These are phyloP conservation scores for Petrocephalus zakoni DNA, from an alignment of 2,113 vertebrate genomes.

Conservation along the genomic window DNA sequence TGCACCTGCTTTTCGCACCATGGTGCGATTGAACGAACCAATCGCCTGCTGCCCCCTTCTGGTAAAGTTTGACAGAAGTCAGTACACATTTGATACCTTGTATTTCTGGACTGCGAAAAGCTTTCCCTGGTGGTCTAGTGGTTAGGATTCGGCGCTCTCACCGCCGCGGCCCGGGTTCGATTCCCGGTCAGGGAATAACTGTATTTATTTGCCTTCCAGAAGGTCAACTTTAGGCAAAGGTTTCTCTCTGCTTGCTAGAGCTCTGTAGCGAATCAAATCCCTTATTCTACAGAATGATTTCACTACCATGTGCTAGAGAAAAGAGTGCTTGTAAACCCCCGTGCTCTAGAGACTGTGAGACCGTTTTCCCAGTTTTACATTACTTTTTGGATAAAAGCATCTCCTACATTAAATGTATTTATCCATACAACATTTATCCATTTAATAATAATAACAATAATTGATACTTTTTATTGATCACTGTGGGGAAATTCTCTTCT, in stretches of 20 bases:
- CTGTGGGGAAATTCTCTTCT: too few species aligned
- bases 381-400: neutral
- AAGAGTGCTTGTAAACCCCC: neutral
- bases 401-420: neutral
- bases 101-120: too few species aligned
- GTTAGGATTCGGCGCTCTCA: constrained; percentile 41
- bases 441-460: too few species aligned
- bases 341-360: too few species aligned
- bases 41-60: neutral
- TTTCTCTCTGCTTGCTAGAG: too few species aligned
- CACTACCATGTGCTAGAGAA: neutral
- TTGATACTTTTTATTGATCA: too few species aligned
- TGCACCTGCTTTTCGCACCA: neutral
- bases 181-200: constrained; percentile 36
- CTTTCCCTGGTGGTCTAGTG: constrained; percentile 37
- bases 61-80: neutral
- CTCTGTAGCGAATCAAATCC: neutral
- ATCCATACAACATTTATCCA: too few species aligned
- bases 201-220: too few species aligned
- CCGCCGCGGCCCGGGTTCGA: constrained; percentile 41
- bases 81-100: neutral
- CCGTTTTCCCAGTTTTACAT: neutral
- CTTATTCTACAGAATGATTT: neutral
- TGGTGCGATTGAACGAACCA: neutral
- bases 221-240: too few species aligned